Conservation (phyloP, 2,888 invertebrate genomes). For the Metacarcinus magister region DNA sequence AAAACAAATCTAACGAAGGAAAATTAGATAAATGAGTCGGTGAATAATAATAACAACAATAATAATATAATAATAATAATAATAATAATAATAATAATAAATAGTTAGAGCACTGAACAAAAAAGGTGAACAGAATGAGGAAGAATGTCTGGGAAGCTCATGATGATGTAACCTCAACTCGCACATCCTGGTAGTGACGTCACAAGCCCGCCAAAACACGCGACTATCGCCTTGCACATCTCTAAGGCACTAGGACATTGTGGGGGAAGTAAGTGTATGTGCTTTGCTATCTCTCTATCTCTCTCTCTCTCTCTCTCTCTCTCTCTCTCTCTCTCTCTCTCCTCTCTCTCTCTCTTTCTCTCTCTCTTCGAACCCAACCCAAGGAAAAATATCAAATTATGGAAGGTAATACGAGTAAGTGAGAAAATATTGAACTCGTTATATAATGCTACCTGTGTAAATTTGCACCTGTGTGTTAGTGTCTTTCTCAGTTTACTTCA, state of each 20-base stretch:
- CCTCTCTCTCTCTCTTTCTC: constrained; percentile 43
- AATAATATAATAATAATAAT: not conserved
- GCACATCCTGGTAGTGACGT: not conserved
- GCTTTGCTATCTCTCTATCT: not conserved
- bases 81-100: too few relatives aligned
- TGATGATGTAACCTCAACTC: not conserved
- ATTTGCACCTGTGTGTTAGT: not conserved
- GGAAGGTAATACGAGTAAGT: too few relatives aligned
- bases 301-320: constrained; percentile 53
- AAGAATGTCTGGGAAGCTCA: constrained; percentile 26
- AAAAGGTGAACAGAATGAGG: not conserved
- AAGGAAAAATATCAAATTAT: not conserved
- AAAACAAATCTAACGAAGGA: too few relatives aligned
- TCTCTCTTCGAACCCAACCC: not conserved
- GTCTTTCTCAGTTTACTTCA: too few relatives aligned
- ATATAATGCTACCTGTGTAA: too few relatives aligned
- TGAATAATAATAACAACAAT: not conserved
- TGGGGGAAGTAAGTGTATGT: not conserved
- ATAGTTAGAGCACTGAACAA: not conserved
- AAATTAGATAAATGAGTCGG: not conserved
- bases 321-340: constrained; percentile 57
- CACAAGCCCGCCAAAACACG: constrained; percentile 13
- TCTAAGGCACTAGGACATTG: not conserved
- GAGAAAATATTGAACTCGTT: too few relatives aligned
- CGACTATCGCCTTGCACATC: not conserved